Evolutionary conservation across 2,113 vertebrate genomes (phyloP), one percentile per base, ranked within the genome.

Genomic region (Mola mola): DNA sequence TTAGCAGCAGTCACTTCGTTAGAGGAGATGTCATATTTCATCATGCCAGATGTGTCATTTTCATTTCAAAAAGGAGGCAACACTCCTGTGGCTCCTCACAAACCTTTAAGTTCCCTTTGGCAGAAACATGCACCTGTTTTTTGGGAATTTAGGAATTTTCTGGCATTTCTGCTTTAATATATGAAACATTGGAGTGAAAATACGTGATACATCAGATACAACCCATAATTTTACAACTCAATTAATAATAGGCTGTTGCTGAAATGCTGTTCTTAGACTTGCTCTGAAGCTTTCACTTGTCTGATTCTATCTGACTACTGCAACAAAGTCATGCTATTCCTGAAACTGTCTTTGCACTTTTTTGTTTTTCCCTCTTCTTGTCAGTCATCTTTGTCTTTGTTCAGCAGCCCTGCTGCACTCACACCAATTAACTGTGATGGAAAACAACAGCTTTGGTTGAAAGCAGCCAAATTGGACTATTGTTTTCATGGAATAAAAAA

Each of bases 371-470:
- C 19, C 6, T 26, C 21, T 1, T 6, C 17, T 6, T 59, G 19
- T 61, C 52, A 19, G 29, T 52, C 65, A 22, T 40, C 19, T 9
- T n/a, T 9, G 15, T 1, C 34, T 22, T 48, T 37, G 12, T n/a
- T 53, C 40, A 58, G 24, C 19, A 19, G 28, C 42, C 8, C 31
- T 33, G 20, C 41, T 33, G 57, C 62, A 10, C 46, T 77, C 70
- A 2, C 34, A 38, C 63, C 72, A 76, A 62, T 83, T 79, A 41
- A 57, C 48, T 67, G 13, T 55, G 70, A 66, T 74, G 69, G 72
- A 75, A 72, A 57, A 40, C 65, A 78, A 75, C 58, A 60, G 66
- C 72, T 50, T 73, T 17, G 66, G 53, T 65, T 63, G 67, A 75
- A 72, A 76, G 41, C 46, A 3, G 44, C 28, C 37, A 48, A 52